phyloP scores from a whole-genome alignment of 2,888 invertebrate genomes.

The Invenusta paracnida region DNA sequence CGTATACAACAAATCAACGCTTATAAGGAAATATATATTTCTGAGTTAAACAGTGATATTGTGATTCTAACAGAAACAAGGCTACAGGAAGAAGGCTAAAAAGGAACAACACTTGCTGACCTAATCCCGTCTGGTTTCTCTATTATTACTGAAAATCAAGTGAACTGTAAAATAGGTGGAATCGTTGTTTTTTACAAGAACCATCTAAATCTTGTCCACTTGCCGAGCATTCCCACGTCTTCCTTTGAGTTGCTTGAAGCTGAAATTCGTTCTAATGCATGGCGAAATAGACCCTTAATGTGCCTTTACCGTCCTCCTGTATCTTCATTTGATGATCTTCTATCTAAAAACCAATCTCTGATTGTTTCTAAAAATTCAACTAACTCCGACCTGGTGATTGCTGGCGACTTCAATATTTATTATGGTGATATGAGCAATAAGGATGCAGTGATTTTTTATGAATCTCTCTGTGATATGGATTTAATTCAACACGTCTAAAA shows the following conservation, averaged over 20 bases:
- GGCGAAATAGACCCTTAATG: too few species aligned
- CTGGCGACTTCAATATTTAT: conserved; percentile 12
- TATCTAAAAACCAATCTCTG: conserved; percentile 9
- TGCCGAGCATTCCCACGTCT: not conserved
- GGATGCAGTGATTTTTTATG: not conserved
- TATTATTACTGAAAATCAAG: not conserved
- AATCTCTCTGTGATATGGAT: conserved; percentile 10
- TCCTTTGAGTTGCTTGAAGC: too few species aligned
- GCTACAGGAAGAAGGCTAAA: not conserved
- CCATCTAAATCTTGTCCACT: not conserved
- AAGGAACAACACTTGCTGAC: not conserved
- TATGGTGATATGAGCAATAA: conserved; percentile 17
- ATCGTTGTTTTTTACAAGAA: not conserved
- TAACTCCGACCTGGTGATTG: not conserved
- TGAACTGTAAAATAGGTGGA: not conserved
- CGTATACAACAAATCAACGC: not conserved
- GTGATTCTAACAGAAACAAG: not conserved
- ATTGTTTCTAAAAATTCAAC: not conserved
- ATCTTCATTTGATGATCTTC: not conserved
- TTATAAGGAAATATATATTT: not conserved
- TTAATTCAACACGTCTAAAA: conserved; percentile 17
- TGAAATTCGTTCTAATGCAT: too few species aligned
- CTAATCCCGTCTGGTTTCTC: not conserved
- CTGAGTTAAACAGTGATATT: not conserved
- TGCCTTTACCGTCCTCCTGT: not conserved